phyloP scores from a whole-genome alignment of 2,113 vertebrate species.

The Podarcis raffonei region DNA sequence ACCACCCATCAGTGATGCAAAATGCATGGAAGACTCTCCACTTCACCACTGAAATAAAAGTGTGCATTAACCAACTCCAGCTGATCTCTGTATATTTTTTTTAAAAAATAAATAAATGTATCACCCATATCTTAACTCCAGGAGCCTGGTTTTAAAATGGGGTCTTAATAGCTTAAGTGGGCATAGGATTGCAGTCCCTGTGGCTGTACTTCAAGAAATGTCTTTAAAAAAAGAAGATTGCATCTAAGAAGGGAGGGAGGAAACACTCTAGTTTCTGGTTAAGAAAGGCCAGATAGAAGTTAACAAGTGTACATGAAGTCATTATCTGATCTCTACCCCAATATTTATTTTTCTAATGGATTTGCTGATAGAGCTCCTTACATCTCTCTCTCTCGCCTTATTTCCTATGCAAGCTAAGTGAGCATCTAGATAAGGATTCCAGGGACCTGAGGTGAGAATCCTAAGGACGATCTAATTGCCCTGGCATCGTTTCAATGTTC shows the following conservation, averaged over 20 bases:
- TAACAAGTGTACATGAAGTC: background rate
- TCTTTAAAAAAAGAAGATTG: background rate
- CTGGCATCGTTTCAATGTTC: background rate
- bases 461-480: background rate
- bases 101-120: no score
- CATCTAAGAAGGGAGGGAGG: background rate
- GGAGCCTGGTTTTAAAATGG: background rate
- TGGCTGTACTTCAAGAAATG: background rate
- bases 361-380: background rate
- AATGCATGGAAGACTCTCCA: no score
- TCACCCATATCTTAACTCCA: no score
- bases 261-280: background rate
- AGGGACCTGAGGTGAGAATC: background rate
- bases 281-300: background rate
- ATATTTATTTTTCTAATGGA: slow-evolving; percentile 23
- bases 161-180: background rate
- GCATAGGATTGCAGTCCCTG: background rate
- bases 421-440: background rate
- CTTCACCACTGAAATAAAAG: no score
- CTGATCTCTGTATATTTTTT: background rate
- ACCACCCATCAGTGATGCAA: no score
- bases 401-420: background rate
- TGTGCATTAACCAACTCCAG: background rate
- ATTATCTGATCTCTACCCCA: slow-evolving; percentile 14
- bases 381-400: background rate